These are phyloP conservation scores for Sinocyclocheilus rhinocerous DNA, from an alignment of 2,113 vertebrate genomes.

Conservation along the genomic window DNA sequence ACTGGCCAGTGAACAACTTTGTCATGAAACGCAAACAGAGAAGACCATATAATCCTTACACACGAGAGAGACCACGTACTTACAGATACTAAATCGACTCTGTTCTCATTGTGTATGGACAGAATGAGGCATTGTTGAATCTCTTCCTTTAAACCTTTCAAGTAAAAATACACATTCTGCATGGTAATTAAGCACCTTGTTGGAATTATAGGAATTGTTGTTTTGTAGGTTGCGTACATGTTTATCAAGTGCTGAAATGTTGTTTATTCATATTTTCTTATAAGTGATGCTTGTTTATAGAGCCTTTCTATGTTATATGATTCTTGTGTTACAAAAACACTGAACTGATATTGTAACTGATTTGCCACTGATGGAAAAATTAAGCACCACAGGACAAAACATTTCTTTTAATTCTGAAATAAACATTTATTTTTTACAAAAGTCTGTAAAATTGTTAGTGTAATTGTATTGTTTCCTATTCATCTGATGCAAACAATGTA, in stretches of 20 bases:
- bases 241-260: background rate
- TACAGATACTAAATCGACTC: background rate
- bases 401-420: background rate
- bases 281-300: too few relatives aligned
- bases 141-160: too few relatives aligned
- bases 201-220: background rate
- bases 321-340: background rate
- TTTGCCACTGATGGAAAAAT: background rate
- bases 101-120: too few relatives aligned
- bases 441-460: background rate
- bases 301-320: too few relatives aligned
- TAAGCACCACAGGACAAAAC: background rate
- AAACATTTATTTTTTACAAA: background rate
- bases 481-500: background rate
- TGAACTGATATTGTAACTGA: background rate
- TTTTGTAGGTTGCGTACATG: background rate
- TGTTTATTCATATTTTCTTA: too few relatives aligned
- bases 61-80: background rate
- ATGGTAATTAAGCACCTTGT: background rate
- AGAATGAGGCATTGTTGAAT: too few relatives aligned
- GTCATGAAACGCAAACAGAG: slow-evolving; percentile 38
- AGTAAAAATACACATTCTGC: background rate
- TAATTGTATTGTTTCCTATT: background rate
- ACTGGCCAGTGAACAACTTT: slow-evolving; percentile 30
- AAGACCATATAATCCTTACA: slow-evolving; percentile 40